phyloP scores from a whole-genome alignment of 2,797 vertebrate genomes.

The Spheniscus humboldti region DNA sequence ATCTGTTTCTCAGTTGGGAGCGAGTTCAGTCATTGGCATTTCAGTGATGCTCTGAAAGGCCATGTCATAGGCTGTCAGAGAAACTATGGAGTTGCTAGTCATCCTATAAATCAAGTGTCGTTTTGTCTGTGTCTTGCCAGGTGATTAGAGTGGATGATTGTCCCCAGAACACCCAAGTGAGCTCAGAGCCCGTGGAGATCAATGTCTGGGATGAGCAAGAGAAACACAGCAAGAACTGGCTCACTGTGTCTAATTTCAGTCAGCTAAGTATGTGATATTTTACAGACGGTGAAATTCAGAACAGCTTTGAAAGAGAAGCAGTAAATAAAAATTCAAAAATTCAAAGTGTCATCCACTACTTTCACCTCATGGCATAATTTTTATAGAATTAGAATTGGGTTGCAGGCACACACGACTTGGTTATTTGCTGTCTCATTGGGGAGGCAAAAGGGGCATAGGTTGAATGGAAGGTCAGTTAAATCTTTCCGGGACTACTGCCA shows the following conservation, averaged over 20 bases:
- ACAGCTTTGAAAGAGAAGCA: not conserved
- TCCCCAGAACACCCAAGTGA: slow-evolving; percentile 68
- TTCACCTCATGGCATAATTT: not conserved
- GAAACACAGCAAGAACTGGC: slow-evolving; percentile 75
- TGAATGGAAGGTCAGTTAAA: not conserved
- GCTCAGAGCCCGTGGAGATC: slow-evolving; percentile 67
- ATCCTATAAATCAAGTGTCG: not conserved
- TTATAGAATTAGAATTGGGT: not conserved
- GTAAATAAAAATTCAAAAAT: not conserved
- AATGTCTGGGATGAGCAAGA: slow-evolving; percentile 54
- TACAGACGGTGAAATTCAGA: not conserved
- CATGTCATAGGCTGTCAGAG: not conserved
- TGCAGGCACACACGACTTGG: not conserved
- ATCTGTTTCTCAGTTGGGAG: not conserved
- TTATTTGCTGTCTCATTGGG: not conserved
- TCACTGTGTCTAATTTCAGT: slow-evolving; percentile 82
- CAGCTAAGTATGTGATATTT: slow-evolving; percentile 83
- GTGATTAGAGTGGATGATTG: slow-evolving; percentile 72
- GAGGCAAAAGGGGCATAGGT: not conserved
- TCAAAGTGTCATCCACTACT: not conserved
- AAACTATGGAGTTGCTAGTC: not conserved
- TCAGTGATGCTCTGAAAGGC: not conserved
- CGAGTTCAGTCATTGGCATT: not conserved
- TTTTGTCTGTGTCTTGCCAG: slow-evolving; percentile 46
- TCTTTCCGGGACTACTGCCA: not conserved